phyloP scores from a whole-genome alignment of 2,797 vertebrate genomes.

The Numenius phaeopus region DNA sequence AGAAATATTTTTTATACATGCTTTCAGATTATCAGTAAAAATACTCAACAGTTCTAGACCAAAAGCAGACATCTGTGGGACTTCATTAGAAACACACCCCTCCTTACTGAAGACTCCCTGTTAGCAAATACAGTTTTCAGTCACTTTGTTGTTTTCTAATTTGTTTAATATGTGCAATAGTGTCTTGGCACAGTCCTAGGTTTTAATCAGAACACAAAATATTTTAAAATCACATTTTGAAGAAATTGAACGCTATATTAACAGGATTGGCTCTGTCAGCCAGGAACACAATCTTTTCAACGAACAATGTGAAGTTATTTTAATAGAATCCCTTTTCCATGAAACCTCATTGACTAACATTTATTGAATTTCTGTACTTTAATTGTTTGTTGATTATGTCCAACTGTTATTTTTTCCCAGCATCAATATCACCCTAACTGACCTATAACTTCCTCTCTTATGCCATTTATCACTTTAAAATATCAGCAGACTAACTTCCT shows the following conservation, averaged over 20 bases:
- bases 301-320: background rate
- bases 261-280: background rate
- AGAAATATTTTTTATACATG: background rate
- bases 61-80: background rate
- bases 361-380: background rate
- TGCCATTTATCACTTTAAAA: conserved; percentile 22
- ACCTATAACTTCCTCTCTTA: conserved; percentile 8
- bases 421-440: background rate
- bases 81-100: background rate
- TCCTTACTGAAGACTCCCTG: background rate
- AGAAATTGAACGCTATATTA: background rate
- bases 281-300: background rate
- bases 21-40: background rate
- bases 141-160: background rate
- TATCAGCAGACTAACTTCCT: conserved; percentile 9
- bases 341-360: background rate
- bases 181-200: background rate
- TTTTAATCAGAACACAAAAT: background rate
- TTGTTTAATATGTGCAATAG: background rate
- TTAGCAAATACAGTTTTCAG: background rate
- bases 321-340: background rate
- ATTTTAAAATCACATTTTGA: background rate
- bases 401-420: conserved; percentile 15
- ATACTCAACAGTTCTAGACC: background rate
- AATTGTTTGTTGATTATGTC: background rate